These are phyloP conservation scores for Halocynthia aurantium DNA, from an alignment of 23 tunicate genomes.

Conservation along the genomic window DNA sequence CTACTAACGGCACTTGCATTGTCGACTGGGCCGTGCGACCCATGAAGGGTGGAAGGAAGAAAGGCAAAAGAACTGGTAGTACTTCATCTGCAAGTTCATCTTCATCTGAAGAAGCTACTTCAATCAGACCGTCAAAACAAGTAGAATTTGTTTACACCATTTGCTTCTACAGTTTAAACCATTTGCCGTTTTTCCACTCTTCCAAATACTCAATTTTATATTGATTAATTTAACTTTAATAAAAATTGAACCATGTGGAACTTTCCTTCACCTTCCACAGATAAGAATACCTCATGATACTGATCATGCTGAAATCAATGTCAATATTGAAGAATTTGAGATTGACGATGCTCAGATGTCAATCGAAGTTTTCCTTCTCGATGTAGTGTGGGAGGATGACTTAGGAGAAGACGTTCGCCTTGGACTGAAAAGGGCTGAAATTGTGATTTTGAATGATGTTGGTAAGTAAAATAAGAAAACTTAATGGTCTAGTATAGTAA, in stretches of 20 bases:
- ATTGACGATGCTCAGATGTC: slow-evolving; percentile 39
- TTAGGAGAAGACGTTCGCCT: slow-evolving; percentile 34
- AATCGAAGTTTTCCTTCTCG: slow-evolving; percentile 24
- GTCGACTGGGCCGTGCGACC: slow-evolving; percentile 43
- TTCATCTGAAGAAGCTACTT: neutral
- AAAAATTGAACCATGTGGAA: too few species aligned
- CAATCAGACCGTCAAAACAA: neutral
- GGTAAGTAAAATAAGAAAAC: slow-evolving; percentile 38
- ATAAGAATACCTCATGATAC: slow-evolving; percentile 21
- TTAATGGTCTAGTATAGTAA: too few species aligned
- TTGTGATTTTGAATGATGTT: slow-evolving; percentile 79
- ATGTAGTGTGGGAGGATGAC: slow-evolving; percentile 28
- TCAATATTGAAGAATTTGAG: slow-evolving; percentile 7
- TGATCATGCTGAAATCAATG: slow-evolving; percentile 8
- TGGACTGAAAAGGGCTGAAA: slow-evolving; percentile 68
- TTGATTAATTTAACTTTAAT: too few species aligned
- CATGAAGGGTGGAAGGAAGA: neutral
- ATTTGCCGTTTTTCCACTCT: too few species aligned
- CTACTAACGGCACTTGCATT: slow-evolving; percentile 38
- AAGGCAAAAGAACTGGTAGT: too few species aligned
- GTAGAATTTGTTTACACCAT: too few species aligned
- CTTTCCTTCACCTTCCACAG: neutral
- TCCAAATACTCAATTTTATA: too few species aligned
- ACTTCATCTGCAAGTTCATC: neutral
- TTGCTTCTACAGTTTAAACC: too few species aligned